Percentiles rank a stretch among this genome's conserved stretches.
Evolutionary conservation across 1,140 invertebrate genomes (phyloP).

Genomic region (Teleopsis dalmanni): DNA sequence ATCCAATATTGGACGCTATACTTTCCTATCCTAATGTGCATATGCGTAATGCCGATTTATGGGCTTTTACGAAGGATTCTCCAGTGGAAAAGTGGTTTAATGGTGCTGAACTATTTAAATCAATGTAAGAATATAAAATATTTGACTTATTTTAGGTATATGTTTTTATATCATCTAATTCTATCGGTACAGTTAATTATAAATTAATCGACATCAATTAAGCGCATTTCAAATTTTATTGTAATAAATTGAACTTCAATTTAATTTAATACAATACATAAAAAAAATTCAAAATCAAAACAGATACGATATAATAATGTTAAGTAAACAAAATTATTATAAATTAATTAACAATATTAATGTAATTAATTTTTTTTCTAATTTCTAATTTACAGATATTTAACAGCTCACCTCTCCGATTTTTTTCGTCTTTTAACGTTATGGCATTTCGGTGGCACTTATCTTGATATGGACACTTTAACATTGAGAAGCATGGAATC

Average conservation of each 20-base stretch:
- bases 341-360: no score
- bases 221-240: no score
- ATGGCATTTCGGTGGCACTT: constrained; percentile 71
- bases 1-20: constrained; percentile 41
- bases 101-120: constrained; percentile 49
- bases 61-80: constrained; percentile 52
- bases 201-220: no score
- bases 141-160: constrained; percentile 17
- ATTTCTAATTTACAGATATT: no score
- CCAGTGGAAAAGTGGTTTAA: constrained; percentile 55
- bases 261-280: no score
- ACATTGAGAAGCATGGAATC: constrained; percentile 54
- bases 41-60: constrained; percentile 50
- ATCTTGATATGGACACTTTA: constrained; percentile 69
- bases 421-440: constrained; percentile 62
- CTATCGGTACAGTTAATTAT: no score
- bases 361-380: no score
- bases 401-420: constrained; percentile 63
- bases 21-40: constrained; percentile 53
- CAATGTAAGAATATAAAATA: constrained; percentile 37
- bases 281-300: no score
- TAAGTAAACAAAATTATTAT: no score
- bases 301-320: no score
- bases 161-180: no score
- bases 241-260: no score